These are phyloP conservation scores for Embiotoca jacksoni DNA, from an alignment of 2,113 vertebrate species.

Conservation along the genomic window DNA sequence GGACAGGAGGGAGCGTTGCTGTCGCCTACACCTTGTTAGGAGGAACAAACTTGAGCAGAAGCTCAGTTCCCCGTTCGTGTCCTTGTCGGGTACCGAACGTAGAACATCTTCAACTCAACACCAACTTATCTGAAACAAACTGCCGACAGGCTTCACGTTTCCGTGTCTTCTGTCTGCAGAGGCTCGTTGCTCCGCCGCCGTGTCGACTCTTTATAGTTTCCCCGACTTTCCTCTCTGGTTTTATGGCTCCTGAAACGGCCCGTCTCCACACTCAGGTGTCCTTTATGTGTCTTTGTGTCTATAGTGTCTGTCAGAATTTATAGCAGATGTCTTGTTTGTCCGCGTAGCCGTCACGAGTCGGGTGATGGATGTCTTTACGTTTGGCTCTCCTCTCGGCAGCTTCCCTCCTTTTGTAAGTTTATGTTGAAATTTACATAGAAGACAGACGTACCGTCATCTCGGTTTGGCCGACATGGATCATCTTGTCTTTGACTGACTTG, in stretches of 20 bases:
- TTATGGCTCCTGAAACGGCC: conserved; percentile 38
- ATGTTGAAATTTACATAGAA: not conserved
- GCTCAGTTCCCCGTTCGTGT: too few species aligned
- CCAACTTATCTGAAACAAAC: too few species aligned
- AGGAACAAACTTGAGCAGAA: too few species aligned
- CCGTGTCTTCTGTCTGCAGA: not conserved
- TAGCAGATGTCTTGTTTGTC: conserved; percentile 41
- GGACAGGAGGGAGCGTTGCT: too few species aligned
- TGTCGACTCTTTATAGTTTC: not conserved
- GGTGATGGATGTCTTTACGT: conserved; percentile 32
- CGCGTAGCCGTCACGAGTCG: not conserved
- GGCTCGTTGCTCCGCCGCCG: too few species aligned
- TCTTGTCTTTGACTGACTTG: not conserved
- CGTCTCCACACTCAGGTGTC: conserved; percentile 12
- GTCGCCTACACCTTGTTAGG: too few species aligned
- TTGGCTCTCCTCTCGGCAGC: conserved; percentile 2
- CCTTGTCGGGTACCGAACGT: too few species aligned
- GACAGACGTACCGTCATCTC: conserved; percentile 7
- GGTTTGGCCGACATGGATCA: not conserved
- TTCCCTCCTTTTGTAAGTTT: not conserved
- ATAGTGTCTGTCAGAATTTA: conserved; percentile 19
- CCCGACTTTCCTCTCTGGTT: conserved; percentile 20
- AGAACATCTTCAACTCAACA: too few species aligned
- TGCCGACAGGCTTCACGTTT: not conserved
- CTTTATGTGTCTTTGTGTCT: conserved; percentile 29